Conservation (phyloP, 2,888 invertebrate species). For the Acanthacorydalis orientalis region DNA sequence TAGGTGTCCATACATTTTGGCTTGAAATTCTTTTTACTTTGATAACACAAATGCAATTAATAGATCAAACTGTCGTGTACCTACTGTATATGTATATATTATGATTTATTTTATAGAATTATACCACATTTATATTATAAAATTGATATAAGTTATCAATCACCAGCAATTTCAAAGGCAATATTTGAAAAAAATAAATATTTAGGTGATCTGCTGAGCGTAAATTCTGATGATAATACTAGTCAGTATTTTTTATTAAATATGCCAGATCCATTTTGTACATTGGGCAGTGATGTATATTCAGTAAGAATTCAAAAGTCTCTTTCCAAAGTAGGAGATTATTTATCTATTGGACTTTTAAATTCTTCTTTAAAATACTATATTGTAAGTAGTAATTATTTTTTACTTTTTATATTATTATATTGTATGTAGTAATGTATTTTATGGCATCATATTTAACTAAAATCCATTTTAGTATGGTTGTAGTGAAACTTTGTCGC, state of each 20-base stretch:
- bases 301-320: conserved; percentile 28
- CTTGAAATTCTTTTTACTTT: too few relatives aligned
- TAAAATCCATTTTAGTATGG: conserved; percentile 33
- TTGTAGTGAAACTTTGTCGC: conserved; percentile 48
- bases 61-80: too few relatives aligned
- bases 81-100: conserved; percentile 1
- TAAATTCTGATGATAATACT: conserved; percentile 14
- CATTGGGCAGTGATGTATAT: conserved; percentile 17
- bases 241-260: conserved; percentile 29
- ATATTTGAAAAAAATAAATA: conserved; percentile 22
- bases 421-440: too few relatives aligned
- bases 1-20: too few relatives aligned
- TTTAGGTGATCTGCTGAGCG: conserved; percentile 15
- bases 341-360: conserved; percentile 34
- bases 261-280: conserved; percentile 31
- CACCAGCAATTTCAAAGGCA: conserved; percentile 34
- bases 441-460: neutral
- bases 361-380: conserved; percentile 47
- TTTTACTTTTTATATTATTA: too few relatives aligned
- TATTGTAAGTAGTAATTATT: conserved; percentile 36
- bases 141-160: conserved; percentile 30
- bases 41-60: too few relatives aligned
- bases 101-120: conserved; percentile 26
- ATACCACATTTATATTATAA: conserved; percentile 28
- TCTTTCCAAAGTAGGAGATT: conserved; percentile 36